Evolutionary conservation across 2,113 vertebrate genomes (phyloP).

Genomic region (Empidonax traillii): DNA sequence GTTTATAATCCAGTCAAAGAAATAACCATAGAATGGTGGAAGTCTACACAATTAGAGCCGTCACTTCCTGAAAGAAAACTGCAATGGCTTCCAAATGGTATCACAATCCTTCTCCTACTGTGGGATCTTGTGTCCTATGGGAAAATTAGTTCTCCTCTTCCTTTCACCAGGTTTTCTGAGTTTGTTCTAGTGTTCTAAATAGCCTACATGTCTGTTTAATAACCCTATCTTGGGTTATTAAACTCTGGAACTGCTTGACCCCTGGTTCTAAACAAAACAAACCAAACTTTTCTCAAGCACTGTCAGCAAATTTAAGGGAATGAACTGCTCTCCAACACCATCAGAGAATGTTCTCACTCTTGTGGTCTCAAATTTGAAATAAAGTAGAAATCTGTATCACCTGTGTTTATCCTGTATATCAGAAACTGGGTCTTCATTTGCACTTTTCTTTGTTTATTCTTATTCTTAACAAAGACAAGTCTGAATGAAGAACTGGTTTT

Average conservation of each 20-base stretch:
- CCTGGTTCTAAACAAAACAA: neutral
- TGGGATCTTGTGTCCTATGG: neutral
- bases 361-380: neutral
- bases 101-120: neutral
- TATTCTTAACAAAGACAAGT: neutral
- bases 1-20: neutral
- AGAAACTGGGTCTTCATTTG: neutral
- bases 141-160: neutral
- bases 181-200: neutral
- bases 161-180: neutral
- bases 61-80: neutral
- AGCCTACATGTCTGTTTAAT: neutral
- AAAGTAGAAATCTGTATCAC: neutral
- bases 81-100: neutral
- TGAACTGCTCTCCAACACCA: neutral
- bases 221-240: neutral
- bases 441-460: neutral
- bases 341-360: neutral
- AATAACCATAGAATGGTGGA: neutral
- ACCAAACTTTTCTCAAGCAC: neutral
- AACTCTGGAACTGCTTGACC: neutral
- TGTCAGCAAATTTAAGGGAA: neutral
- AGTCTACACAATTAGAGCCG: neutral
- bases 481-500: neutral
- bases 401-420: neutral